Evolutionary conservation across 2,888 invertebrate species (phyloP), one percentile per base, ranked within the genome.

Genomic region (Nineta flava): DNA sequence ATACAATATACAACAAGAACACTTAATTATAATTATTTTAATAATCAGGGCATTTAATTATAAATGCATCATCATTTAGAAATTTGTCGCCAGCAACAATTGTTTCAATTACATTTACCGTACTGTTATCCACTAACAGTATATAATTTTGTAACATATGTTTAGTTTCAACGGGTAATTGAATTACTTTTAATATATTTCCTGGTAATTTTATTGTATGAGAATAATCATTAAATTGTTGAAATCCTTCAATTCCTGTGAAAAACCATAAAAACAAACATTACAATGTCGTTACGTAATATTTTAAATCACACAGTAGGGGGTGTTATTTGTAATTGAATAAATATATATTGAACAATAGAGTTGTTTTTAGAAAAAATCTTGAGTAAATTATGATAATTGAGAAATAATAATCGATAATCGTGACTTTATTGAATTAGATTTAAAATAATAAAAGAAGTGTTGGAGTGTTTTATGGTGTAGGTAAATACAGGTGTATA

Each of bases 171-270:
- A 50, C 45, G n/a, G 60, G 60, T 34, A 72, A 52, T 43, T 58
- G 57, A 50, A 72, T 62, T 12, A 54, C 53, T 12, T 65, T 61
- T 21, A 72, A 53, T 52, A 63, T 62, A 2, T 62, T 59, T 0
- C 61, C 66, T 47, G 59, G 53, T 12, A 68, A 54, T 55, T 62
- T 61, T 46, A 66, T 62, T 13, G 61, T 62, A 26, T 7, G 26
- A 6, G 26, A 26, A 26, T 26, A 26, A 26, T 26, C 26, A 26
- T 26, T 26, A 26, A 63, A 61, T 47, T 61, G 59, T 46, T 64
- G 59, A 54, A 72, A 72, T 1, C 71, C 71, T 58, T 68, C 63
- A 44, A 71, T 62, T 7, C 72, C 71, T 69, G 51, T 44, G 60
- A 57, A 47, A 31, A 17, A 50, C n/a, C n/a, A 45, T 46, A 12